Evolutionary conservation across 2,797 vertebrate genomes (phyloP).

Genomic region (Synaphobranchus kaupii): DNA sequence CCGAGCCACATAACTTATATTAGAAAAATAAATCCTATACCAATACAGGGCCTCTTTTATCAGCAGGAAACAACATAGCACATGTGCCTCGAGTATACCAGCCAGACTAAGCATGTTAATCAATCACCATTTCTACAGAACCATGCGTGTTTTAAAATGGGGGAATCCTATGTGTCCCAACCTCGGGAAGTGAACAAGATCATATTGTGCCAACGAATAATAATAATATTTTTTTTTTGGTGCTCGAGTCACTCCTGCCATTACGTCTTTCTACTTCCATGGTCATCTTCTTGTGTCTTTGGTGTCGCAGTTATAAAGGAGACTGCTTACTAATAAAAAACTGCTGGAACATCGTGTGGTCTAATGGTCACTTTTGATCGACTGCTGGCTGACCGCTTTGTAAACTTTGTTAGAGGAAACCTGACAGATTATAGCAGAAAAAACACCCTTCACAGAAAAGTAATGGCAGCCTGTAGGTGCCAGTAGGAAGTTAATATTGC

Average conservation of each 20-base stretch:
- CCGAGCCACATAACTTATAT: conserved; percentile 25
- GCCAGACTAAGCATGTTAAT: background rate
- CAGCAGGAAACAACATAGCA: conserved; percentile 56
- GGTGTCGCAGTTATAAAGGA: background rate
- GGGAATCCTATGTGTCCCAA: background rate
- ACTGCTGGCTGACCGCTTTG: background rate
- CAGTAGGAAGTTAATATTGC: background rate
- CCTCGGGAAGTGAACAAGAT: background rate
- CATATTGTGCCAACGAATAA: background rate
- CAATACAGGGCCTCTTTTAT: conserved; percentile 48
- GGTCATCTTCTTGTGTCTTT: background rate
- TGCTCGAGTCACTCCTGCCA: background rate
- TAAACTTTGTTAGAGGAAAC: background rate
- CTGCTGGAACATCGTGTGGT: background rate
- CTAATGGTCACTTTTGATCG: background rate
- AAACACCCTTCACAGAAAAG: background rate
- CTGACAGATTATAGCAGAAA: background rate
- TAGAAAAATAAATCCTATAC: conserved; percentile 34
- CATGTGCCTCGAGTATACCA: background rate
- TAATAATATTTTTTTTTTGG: background rate
- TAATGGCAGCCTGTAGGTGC: background rate
- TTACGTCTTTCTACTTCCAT: background rate
- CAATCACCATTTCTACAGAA: background rate
- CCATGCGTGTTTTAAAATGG: background rate
- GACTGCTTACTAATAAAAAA: background rate